Percentiles rank a stretch among this genome's conserved stretches.
Evolutionary conservation across 64 coral and sea anemone species (phyloP).

Genomic region (Trachythela sp.): DNA sequence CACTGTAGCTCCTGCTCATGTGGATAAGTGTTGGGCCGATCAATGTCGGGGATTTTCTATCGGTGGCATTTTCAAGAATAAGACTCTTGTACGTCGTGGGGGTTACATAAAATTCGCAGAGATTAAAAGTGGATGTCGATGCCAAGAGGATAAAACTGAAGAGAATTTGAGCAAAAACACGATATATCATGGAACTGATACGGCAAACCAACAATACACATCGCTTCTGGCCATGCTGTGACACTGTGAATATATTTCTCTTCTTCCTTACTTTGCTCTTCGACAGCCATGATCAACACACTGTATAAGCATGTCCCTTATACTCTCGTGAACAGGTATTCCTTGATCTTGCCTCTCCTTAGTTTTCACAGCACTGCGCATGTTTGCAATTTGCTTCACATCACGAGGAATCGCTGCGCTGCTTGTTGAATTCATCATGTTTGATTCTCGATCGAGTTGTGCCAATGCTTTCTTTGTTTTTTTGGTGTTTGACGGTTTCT

Average conservation of each 20-base stretch:
- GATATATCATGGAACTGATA: constrained; percentile 65
- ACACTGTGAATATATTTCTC: constrained; percentile 47
- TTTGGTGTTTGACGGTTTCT: constrained; percentile 33
- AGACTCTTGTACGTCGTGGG: constrained; percentile 63
- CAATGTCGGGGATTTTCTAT: constrained; percentile 47
- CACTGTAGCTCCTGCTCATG: constrained; percentile 50
- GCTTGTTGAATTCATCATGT: constrained; percentile 47
- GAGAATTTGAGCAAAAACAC: constrained; percentile 42
- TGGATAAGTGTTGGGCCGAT: constrained; percentile 59
- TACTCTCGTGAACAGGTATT: constrained; percentile 33
- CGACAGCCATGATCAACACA: constrained; percentile 51
- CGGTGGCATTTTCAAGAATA: constrained; percentile 51
- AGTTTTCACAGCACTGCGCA: constrained; percentile 33
- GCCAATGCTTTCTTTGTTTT: constrained; percentile 45
- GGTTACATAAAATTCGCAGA: constrained; percentile 49
- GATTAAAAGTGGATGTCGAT: constrained; percentile 68
- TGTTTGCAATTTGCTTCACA: constrained; percentile 42
- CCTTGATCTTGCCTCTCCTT: constrained; percentile 44
- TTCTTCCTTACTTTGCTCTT: constrained; percentile 37
- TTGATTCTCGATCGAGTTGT: constrained; percentile 30
- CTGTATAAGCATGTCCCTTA: constrained; percentile 55
- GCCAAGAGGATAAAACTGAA: constrained; percentile 32
- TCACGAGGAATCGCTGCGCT: constrained; percentile 43
- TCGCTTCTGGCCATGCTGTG: constrained; percentile 58
- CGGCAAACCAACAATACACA: constrained; percentile 51